Evolutionary conservation across 2,113 vertebrate species (phyloP), one percentile per base, ranked within the genome.

Genomic region (Alouatta palliata): DNA sequence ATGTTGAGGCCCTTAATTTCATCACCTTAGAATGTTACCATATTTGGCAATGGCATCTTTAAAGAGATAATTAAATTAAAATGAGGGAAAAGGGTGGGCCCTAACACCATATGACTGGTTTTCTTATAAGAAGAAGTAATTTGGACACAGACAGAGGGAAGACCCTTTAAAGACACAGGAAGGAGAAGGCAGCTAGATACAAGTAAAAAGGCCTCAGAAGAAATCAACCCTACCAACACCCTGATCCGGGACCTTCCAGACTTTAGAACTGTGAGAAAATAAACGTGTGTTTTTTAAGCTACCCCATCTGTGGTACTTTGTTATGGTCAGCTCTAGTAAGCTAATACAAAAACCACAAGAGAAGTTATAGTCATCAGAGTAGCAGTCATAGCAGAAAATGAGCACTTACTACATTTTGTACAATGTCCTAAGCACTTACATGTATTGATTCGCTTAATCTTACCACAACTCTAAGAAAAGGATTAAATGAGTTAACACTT

Each of bases 311-410:
- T 45, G 20, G 5, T 2, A 20, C 9, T 92, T 87, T 80, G 23
- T 58, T 35, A 21, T 20, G 43, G 43, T 1, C n/a, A 20, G 21
- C 35, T 8, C 30, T 49, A 43, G 40, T 0, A 37, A 92, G 13
- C 3, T 6, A 64, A 58, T 3, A 49, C 8, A 80, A 64, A 35
- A 49, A 37, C 27, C 4, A n/a, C 64, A 68, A 27, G 23, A 27
- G 8, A 20, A 58, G 21, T 8, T 27, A 6, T 1, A 27, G 2
- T 16, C 30, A 2, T 52, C 10, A 19, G 3, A 45, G 23, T 2
- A 54, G 40, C 1, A 30, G 23, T 20, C 10, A 25, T 1, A 73
- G 54, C 17, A 89, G 40, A 66, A 96, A 92, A 73, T 43, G 47
- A 76, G 12, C 0, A 19, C 23, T 40, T 30, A 2, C 27, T 66